A percentile compares a stretch with the other conserved stretches of the same genome.
phyloP scores from a whole-genome alignment of 2,797 vertebrate species.

The Silurus aristotelis region DNA sequence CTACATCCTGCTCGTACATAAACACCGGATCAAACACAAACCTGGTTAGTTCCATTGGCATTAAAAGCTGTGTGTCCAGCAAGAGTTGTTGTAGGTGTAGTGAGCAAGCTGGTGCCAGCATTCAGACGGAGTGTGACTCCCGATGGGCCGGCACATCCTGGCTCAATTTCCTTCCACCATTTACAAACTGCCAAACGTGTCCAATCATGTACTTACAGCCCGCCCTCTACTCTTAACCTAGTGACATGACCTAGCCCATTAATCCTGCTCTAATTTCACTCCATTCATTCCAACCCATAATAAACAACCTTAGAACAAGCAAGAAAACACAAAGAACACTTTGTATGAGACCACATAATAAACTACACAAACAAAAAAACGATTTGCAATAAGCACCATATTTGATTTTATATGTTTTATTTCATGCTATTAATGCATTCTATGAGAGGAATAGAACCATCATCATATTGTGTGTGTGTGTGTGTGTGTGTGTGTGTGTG shows the following conservation, averaged over 20 bases:
- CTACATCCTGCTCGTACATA: slow-evolving; percentile 17
- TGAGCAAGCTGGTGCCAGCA: slow-evolving; percentile 27
- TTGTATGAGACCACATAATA: not conserved
- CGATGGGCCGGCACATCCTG: slow-evolving; percentile 28
- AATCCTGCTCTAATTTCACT: not conserved
- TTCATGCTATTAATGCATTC: not conserved
- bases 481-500: not conserved
- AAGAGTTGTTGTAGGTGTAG: slow-evolving; percentile 33
- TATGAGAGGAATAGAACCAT: not conserved
- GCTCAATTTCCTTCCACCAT: slow-evolving; percentile 29
- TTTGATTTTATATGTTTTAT: not conserved
- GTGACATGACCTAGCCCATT: slow-evolving; percentile 30
- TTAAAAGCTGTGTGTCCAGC: slow-evolving; percentile 25
- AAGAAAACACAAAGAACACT: not conserved
- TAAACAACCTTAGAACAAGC: slow-evolving; percentile 20
- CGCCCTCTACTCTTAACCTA: slow-evolving; percentile 35
- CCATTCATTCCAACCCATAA: slow-evolving; percentile 1
- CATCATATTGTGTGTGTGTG: slow-evolving; percentile 9
- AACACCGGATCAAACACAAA: slow-evolving; percentile 42
- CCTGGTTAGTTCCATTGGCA: slow-evolving; percentile 46
- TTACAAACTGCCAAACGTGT: slow-evolving; percentile 35
- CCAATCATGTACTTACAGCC: slow-evolving; percentile 38
- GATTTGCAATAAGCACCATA: not conserved
- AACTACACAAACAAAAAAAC: not conserved
- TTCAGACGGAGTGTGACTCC: slow-evolving; percentile 36